Evolutionary conservation across 2,888 invertebrate genomes (phyloP), one percentile per base, ranked within the genome.

Genomic region (Galeopsomyia nigrocyanea): DNA sequence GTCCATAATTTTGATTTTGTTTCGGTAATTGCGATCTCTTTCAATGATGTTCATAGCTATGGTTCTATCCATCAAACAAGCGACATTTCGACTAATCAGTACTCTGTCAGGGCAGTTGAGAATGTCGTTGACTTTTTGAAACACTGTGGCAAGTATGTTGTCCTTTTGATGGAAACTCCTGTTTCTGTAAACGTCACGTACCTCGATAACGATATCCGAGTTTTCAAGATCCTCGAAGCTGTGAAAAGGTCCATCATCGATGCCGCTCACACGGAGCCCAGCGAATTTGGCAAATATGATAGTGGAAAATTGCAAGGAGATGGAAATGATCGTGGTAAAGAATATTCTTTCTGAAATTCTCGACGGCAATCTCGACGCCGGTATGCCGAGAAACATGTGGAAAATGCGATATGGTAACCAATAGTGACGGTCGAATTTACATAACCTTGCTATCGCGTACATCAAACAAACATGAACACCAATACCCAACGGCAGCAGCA

Each of bases 11-110:
- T 70, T 70, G 50, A 70, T 51, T 3, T n/a, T 53, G 2, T 50
- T 13, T 0, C 5, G 47, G n/a, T 7, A 26, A 19, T 21, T 21
- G 2, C 14, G 39, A 9, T n/a, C 1, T 0, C 17, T 14, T 10
- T 5, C 16, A 6, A 14, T 2, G 22, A 14, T 16, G 17, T 5
- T 1, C 1, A 70, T 6, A 0, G 65, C 70, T 14, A 10, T 6
- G 7, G 19, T 21, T 10, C 1, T 10, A 1, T 76, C 74, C 1
- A 72, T 0, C 0, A 77, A 63, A 22, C 77, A 78, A 7, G 50
- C 61, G 0, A 75, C 16, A n/a, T 74, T 76, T 0, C 14, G 21
- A 14, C 72, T 1, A 1, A 19, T 39, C 1, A n/a, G 9, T 16
- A 74, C 21, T 22, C 65, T 53, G 0, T 14, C 2, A 3, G 14